Percentiles rank a stretch among this genome's conserved stretches.
Evolutionary conservation across 2,888 invertebrate genomes (phyloP).

Genomic region (Trileptium ribeirensis): DNA sequence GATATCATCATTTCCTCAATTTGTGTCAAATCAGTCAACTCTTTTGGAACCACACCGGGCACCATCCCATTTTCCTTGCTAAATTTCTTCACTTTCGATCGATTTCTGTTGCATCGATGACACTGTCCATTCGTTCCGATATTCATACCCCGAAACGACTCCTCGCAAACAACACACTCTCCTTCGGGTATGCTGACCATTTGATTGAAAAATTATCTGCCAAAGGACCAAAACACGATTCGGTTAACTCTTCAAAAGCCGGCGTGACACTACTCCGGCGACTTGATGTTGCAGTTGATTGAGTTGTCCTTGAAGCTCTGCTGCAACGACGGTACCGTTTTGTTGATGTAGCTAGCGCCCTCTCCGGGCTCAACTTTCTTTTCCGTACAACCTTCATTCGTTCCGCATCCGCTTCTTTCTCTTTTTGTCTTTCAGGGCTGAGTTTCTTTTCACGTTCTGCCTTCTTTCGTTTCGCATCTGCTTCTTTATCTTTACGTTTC

Average conservation of each 20-base stretch:
- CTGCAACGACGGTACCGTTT: not conserved
- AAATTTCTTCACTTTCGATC: not conserved
- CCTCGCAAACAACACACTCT: not conserved
- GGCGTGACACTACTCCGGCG: not conserved
- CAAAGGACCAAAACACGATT: not conserved
- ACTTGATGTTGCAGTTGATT: not conserved
- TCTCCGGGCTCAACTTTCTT: not conserved
- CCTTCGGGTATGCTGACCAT: not conserved
- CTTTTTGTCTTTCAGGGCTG: not conserved
- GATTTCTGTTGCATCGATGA: not conserved
- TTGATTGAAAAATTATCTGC: not conserved
- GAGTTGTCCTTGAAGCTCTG: not conserved
- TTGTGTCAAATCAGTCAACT: not conserved
- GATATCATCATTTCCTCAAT: not conserved
- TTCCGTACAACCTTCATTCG: not conserved
- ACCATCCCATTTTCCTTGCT: not conserved
- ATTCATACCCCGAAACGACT: not conserved
- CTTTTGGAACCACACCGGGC: not conserved
- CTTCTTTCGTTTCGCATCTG: not conserved
- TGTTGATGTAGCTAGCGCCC: not conserved
- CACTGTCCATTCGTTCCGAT: not conserved
- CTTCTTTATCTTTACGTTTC: not conserved
- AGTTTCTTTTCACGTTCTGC: not conserved
- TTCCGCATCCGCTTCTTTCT: not conserved
- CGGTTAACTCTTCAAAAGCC: not conserved